phyloP scores from a whole-genome alignment of 1,140 invertebrate genomes.

The Grapholita molesta region DNA sequence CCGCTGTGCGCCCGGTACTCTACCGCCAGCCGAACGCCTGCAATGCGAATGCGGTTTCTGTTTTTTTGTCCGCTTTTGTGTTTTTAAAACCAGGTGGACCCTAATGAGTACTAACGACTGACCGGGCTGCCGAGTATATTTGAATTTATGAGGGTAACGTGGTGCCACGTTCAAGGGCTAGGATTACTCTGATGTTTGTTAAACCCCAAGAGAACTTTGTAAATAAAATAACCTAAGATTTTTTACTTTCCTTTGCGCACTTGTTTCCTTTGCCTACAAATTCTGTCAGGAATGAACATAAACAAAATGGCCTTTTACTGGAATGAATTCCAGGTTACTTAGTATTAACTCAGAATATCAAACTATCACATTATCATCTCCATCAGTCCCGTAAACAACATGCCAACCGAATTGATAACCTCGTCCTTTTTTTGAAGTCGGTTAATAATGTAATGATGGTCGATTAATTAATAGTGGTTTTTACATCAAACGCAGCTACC shows the following conservation, averaged over 20 bases:
- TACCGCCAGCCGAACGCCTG: conserved; percentile 60
- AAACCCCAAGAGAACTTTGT: background rate
- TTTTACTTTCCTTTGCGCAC: background rate
- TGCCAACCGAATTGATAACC: too few species aligned
- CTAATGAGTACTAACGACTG: conserved; percentile 15
- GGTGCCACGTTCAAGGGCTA: background rate
- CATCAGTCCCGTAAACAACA: too few species aligned
- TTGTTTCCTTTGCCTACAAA: background rate
- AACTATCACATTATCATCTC: too few species aligned
- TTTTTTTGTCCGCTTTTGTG: conserved; percentile 31
- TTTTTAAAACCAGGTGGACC: conserved; percentile 16
- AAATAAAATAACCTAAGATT: background rate
- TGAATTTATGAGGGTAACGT: background rate
- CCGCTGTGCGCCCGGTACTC: conserved; percentile 56
- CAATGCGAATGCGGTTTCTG: conserved; percentile 59
- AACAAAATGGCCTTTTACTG: too few species aligned
- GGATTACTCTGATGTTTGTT: background rate
- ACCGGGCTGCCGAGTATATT: background rate
- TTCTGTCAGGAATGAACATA: background rate
- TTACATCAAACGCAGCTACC: too few species aligned
- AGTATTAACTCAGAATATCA: too few species aligned
- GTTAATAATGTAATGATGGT: too few species aligned
- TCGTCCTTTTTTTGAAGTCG: too few species aligned
- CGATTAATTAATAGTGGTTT: too few species aligned
- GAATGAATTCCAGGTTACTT: too few species aligned